phyloP scores from a whole-genome alignment of 2,888 invertebrate genomes.

The Drosophila subquinaria region DNA sequence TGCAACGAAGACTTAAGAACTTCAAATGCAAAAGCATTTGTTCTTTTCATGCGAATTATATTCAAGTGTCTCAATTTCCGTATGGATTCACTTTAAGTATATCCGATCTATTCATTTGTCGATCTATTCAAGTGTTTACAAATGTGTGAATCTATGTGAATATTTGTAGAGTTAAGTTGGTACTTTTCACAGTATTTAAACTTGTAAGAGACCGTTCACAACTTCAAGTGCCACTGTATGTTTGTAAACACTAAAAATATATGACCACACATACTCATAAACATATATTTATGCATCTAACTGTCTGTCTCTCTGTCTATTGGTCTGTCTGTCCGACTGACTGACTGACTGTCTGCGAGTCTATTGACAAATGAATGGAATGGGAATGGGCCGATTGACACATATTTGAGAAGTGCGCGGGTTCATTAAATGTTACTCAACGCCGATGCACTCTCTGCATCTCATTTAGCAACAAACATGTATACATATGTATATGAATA shows the following conservation, averaged over 20 bases:
- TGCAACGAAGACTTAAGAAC: conserved; percentile 30
- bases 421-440: conserved; percentile 65
- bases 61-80: conserved; percentile 51
- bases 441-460: conserved; percentile 58
- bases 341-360: neutral
- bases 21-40: conserved; percentile 48
- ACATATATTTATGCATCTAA: conserved; percentile 9
- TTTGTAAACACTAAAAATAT: conserved; percentile 41
- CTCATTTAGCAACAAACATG: conserved; percentile 28
- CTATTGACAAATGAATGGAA: conserved; percentile 44
- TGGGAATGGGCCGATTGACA: conserved; percentile 64
- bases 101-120: conserved; percentile 49
- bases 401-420: conserved; percentile 62
- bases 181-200: conserved; percentile 44
- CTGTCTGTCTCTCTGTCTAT: neutral
- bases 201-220: conserved; percentile 38
- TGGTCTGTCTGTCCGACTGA: neutral
- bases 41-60: conserved; percentile 37
- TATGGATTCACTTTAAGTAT: conserved; percentile 42
- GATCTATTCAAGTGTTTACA: conserved; percentile 48
- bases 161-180: conserved; percentile 35
- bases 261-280: conserved; percentile 15
- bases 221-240: conserved; percentile 50
- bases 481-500: neutral
- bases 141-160: conserved; percentile 15